Evolutionary conservation across 2,113 vertebrate genomes (phyloP).

Genomic region (Dicrurus megarhynchus): DNA sequence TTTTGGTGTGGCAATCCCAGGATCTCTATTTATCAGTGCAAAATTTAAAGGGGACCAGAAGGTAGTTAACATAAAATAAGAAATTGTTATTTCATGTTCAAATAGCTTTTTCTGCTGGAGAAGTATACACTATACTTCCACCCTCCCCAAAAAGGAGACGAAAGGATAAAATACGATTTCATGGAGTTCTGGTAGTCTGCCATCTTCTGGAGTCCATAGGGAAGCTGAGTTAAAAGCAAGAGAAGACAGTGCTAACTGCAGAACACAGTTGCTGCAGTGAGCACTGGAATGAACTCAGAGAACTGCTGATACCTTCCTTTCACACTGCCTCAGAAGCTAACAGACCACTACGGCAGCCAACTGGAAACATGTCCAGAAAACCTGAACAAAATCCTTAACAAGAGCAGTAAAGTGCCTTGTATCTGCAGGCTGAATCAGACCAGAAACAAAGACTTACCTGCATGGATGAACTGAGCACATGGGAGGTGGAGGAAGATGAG

Average conservation of each 20-base stretch:
- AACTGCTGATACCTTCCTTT: neutral
- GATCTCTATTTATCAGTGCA: neutral
- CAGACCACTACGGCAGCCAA: neutral
- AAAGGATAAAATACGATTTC: neutral
- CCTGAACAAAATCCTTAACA: neutral
- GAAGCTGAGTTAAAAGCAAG: neutral
- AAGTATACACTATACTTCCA: neutral
- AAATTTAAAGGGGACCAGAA: neutral
- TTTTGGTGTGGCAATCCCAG: neutral
- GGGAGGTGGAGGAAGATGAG: constrained; percentile 93
- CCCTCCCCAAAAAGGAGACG: neutral
- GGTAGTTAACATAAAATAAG: neutral
- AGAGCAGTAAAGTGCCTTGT: neutral
- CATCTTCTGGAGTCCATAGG: neutral
- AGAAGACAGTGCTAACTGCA: neutral
- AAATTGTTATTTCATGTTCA: neutral
- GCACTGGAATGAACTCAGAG: neutral
- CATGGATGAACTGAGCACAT: constrained; percentile 99
- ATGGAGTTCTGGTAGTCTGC: neutral
- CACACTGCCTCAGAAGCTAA: neutral
- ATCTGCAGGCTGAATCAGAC: neutral
- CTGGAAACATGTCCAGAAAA: neutral
- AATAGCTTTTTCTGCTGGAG: neutral
- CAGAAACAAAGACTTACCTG: constrained; percentile 76
- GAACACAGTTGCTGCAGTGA: neutral